Conservation (phyloP, 2,797 vertebrate species). For the Peromyscus melanophrys region DNA sequence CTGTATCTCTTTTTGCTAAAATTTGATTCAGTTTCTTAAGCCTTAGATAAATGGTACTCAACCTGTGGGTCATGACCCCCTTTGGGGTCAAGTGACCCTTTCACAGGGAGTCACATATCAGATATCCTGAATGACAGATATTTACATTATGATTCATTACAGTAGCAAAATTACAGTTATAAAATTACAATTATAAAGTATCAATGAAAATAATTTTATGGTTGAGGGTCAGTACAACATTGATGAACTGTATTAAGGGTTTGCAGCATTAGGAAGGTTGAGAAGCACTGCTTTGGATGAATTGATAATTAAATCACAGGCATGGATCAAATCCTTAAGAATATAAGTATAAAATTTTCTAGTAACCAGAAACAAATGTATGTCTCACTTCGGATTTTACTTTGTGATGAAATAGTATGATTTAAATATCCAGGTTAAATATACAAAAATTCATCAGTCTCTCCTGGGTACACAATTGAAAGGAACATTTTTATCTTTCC, state of each 20-base stretch:
- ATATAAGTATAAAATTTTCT: background rate
- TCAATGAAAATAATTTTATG: background rate
- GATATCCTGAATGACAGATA: background rate
- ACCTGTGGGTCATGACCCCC: background rate
- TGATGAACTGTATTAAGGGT: background rate
- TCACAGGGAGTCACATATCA: background rate
- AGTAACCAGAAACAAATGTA: background rate
- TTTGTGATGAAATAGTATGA: background rate
- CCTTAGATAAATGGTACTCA: background rate
- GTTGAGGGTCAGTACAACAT: background rate
- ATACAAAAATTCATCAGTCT: background rate
- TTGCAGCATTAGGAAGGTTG: too few species aligned
- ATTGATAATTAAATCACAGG: background rate
- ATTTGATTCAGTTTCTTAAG: background rate
- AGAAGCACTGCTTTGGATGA: background rate
- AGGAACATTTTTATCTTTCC: background rate
- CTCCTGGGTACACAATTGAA: background rate
- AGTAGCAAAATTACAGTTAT: background rate
- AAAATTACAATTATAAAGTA: background rate
- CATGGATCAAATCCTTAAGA: slow-evolving; percentile 1
- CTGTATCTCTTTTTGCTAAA: background rate
- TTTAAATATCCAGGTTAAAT: background rate
- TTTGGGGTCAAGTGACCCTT: background rate
- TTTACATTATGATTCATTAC: background rate
- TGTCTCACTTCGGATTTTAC: slow-evolving; percentile 11